Evolutionary conservation across 2,888 invertebrate genomes (phyloP).

Genomic region (Geotrupes spiniger): DNA sequence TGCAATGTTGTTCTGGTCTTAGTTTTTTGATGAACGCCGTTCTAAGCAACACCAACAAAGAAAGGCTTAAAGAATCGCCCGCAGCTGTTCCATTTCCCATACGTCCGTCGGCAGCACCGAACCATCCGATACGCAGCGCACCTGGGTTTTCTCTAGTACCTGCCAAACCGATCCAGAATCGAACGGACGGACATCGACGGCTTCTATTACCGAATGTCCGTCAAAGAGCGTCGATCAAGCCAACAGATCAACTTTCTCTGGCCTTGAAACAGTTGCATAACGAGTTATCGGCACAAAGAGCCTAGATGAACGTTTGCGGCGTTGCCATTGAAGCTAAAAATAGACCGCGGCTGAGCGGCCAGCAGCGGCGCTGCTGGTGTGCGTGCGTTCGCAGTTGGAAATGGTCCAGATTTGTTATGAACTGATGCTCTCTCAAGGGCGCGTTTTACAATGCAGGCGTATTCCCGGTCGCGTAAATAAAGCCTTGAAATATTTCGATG

Average conservation of each 20-base stretch:
- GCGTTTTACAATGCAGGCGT: background rate
- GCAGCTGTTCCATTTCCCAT: no score
- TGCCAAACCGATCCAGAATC: background rate
- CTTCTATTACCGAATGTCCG: conserved; percentile 7
- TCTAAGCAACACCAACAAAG: no score
- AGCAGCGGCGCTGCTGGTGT: background rate
- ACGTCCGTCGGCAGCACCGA: no score
- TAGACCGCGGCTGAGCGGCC: conserved; percentile 23
- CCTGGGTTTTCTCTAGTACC: no score
- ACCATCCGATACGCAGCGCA: no score
- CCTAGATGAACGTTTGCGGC: conserved; percentile 21
- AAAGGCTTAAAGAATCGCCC: no score
- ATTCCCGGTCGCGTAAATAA: conserved; percentile 5
- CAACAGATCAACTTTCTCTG: conserved; percentile 43
- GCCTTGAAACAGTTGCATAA: conserved; percentile 45
- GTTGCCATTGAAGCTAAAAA: conserved; percentile 38
- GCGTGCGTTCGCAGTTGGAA: conserved; percentile 6
- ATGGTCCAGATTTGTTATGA: conserved; percentile 2
- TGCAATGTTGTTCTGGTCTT: no score
- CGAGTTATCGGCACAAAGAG: conserved; percentile 34
- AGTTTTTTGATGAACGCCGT: no score
- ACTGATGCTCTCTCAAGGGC: conserved; percentile 5
- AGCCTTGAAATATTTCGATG: conserved; percentile 6
- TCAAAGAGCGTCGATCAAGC: conserved; percentile 11
- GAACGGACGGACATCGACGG: background rate